These are phyloP conservation scores for Lucinisca nassula DNA, from an alignment of 2,888 invertebrate genomes.

Conservation along the genomic window DNA sequence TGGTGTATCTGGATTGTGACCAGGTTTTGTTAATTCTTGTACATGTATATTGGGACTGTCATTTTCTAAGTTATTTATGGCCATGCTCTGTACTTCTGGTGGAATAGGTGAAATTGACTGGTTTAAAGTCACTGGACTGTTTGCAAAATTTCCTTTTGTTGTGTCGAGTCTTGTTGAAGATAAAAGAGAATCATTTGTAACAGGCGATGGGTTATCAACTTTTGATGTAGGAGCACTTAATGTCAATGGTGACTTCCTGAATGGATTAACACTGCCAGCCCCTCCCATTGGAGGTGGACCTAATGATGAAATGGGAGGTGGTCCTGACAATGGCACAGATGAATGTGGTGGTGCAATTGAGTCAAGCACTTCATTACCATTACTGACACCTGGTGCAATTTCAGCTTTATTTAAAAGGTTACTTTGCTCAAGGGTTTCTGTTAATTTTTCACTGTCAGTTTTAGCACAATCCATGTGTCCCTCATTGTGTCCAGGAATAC, in stretches of 20 bases:
- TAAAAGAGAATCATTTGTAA: slow-evolving; percentile 36
- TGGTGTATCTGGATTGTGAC: slow-evolving; percentile 44
- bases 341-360: neutral
- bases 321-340: neutral
- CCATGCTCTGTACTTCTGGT: slow-evolving; percentile 11
- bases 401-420: neutral
- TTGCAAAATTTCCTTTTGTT: slow-evolving; percentile 48
- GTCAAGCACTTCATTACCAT: neutral
- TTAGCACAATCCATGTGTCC: neutral
- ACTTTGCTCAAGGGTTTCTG: neutral
- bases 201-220: slow-evolving; percentile 14
- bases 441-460: neutral
- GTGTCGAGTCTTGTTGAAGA: slow-evolving; percentile 66
- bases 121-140: slow-evolving; percentile 63
- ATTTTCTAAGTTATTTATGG: slow-evolving; percentile 14
- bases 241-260: slow-evolving; percentile 58
- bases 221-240: neutral
- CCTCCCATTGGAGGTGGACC: slow-evolving; percentile 42
- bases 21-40: neutral
- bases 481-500: neutral
- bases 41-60: slow-evolving; percentile 31
- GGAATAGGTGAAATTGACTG: slow-evolving; percentile 66
- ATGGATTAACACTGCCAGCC: slow-evolving; percentile 63
- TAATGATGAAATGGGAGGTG: slow-evolving; percentile 38
- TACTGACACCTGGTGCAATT: neutral